Base-by-base conservation (phyloP, 1,140 invertebrate species). In the Ceratoteleas bidentatus region DNA sequence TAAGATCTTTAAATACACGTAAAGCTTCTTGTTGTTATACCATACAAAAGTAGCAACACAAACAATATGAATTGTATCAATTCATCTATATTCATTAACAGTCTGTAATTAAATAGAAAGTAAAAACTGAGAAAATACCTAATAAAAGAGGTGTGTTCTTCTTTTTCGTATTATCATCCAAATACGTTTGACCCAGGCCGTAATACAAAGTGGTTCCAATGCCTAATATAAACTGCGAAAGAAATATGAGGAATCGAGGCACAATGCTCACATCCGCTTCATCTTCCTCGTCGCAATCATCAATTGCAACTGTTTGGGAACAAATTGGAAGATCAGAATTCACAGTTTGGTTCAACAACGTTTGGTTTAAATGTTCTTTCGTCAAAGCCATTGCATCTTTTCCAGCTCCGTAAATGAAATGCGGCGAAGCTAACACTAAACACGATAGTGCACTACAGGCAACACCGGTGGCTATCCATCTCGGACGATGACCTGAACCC, bases 141-240 rank as follows among this genome's bases (percentile, higher is more conserved):
- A 95, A 85, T 43, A 95, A 87, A 79, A 94, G 90, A 0, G 95
- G 94, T 0, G 94, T 94, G 81, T 94, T 94, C 11, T 93, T 94
- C 80, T 94, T 94, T 81, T 94, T 94, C 0, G 94, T 94, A 77
- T 95, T 95, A 69, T 95, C 95, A 85, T 95, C 95, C 57, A 95
- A 83, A 81, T 95, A 95, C 0, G 94, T 94, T 77, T 94, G 93
- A 1, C 95, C 94, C 13, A 95, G 87, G 2, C 93, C 93, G 85
- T 94, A 95, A 86, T 95, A 95, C 14, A 95, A 84, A 0, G 94
- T 94, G 15, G 94, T 94, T 14, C 94, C 94, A 64, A 95, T 94
- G 9, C 95, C 94, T 14, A 94, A 90, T 43, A 95, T 92, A 82
- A 95, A 95, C 85, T 95, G 94, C 0, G 94, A 95, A 15, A 94